Base-by-base conservation (phyloP, 2,888 invertebrate species). In the Eupithecia abbreviata region DNA sequence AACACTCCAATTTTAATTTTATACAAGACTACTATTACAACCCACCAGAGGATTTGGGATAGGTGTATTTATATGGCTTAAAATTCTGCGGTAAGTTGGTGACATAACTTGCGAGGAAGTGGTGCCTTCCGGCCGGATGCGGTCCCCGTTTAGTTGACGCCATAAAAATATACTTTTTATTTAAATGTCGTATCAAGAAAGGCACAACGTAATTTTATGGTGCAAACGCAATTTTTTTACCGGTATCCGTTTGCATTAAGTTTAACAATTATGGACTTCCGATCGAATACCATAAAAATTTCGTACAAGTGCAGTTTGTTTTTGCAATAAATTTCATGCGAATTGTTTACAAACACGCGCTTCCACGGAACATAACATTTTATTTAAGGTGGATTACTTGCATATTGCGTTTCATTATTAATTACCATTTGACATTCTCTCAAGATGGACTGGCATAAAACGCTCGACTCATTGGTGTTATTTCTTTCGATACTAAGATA, bases 51-150 rank as follows among this genome's bases (percentile, higher is more conserved):
- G 67, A 71, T 76, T 76, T 42, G 73, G 75, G 62, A 62, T 30
- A 30, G 10, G 12, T 18, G 4, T 55, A 79, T 79, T 76, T 80
- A 78, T 79, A 71, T 66, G 78, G 75, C 55, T 76, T 75, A 71
- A 82, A 42, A 66, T 41, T 66, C 62, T 43, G 43, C 43, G 45
- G 79, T 83, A 82, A 81, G 73, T 71, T 77, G 82, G 80, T 85
- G 84, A 86, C 78, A 82, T 79, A 85, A 85, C 80, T 75, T 76
- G 79, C 78, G 79, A 85, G 84, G 81, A 83, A 85, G 86, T 82
- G 81, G 66, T 79, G 79, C 80, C 84, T 86, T 86, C 84, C 86
- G 83, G 84, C 84, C 86, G 87, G 88, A 87, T 83, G 84, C 77
- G 78, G 80, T 80, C 79, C 78, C 80, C 80, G 76, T 80, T 82